Evolutionary conservation across 92 coral and sea anemone genomes (phyloP), one percentile per base, ranked within the genome.

Genomic region (Porites lobata): DNA sequence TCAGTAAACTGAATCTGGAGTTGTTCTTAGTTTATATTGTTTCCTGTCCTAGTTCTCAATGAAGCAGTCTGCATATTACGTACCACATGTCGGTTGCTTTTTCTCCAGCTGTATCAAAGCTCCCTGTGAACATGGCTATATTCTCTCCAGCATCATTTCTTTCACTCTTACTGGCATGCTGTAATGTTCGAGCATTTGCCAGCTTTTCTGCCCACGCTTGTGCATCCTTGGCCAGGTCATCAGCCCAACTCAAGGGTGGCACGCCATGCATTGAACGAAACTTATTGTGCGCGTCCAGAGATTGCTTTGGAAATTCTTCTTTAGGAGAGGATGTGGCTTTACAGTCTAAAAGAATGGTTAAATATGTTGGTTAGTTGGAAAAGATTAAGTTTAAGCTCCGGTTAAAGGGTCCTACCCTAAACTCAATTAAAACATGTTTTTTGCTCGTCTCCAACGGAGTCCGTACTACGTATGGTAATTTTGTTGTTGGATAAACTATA

Each of bases 131-230:
- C 93, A 94, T 93, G 21, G 98, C 98, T 20, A 97, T 78, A 77
- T 97, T 97, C 61, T 97, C 99, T 9, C 99, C 99, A 19, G 94
- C 92, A 14, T 87, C 98, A 9, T 90, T 79, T 72, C 98, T 89
- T 50, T 94, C 98, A n/a, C 83, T 72, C 26, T 93, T 90, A 43
- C 89, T 82, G 19, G 94, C 82, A 80, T 93, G 96, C 73, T 92
- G 98, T 61, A 95, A 89, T 69, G 81, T 90, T 0, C 95, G 89
- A 19, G 92, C 94, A 18, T 88, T 79, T 56, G 98, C 99, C 7
- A 97, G 95, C 82, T 94, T 96, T 83, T 92, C 94, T 43, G 99
- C 99, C 98, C 97, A 97, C 76, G 85, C 89, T 77, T 97, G 96
- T 61, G 98, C 98, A 53, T 91, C 92, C 38, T 87, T 89, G 12